phyloP scores from a whole-genome alignment of 2,888 invertebrate species.

The Mesorhabditis belari region DNA sequence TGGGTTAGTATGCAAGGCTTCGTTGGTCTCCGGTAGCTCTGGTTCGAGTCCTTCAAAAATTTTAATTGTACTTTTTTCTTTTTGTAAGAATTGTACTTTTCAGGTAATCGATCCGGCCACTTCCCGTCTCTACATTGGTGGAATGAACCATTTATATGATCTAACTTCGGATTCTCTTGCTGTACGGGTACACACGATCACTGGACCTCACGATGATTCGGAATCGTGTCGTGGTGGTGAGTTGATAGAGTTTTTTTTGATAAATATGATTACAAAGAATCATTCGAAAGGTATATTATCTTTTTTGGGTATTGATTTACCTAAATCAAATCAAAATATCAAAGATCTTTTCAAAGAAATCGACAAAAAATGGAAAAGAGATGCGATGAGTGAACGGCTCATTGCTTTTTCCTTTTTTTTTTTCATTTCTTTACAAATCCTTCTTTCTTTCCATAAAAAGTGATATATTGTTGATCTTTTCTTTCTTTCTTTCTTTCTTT shows the following conservation, averaged over 20 bases:
- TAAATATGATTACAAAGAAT: too few species aligned
- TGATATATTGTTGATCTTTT: neutral
- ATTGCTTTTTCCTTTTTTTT: neutral
- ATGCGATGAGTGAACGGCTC: neutral
- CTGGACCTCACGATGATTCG: slow-evolving; percentile 43
- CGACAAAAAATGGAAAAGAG: neutral
- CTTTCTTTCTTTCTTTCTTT: slow-evolving; percentile 1
- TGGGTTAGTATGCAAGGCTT: too few species aligned
- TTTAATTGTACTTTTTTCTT: neutral
- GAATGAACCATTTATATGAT: slow-evolving; percentile 49
- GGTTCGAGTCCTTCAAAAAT: neutral
- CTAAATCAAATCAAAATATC: neutral
- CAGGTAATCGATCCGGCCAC: slow-evolving; percentile 44
- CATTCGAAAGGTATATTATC: neutral
- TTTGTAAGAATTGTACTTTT: too few species aligned
- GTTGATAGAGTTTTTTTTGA: too few species aligned
- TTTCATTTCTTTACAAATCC: neutral
- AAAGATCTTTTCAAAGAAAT: neutral
- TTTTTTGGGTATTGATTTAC: neutral
- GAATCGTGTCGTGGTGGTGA: slow-evolving; percentile 35
- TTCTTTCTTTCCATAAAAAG: neutral
- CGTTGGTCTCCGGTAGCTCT: neutral
- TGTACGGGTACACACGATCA: slow-evolving; percentile 32
- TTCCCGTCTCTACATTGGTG: slow-evolving; percentile 48
- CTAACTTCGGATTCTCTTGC: slow-evolving; percentile 33